A percentile compares a stretch with the other conserved stretches of the same genome.
phyloP scores from a whole-genome alignment of 2,113 vertebrate species.

The Rynchops niger region DNA sequence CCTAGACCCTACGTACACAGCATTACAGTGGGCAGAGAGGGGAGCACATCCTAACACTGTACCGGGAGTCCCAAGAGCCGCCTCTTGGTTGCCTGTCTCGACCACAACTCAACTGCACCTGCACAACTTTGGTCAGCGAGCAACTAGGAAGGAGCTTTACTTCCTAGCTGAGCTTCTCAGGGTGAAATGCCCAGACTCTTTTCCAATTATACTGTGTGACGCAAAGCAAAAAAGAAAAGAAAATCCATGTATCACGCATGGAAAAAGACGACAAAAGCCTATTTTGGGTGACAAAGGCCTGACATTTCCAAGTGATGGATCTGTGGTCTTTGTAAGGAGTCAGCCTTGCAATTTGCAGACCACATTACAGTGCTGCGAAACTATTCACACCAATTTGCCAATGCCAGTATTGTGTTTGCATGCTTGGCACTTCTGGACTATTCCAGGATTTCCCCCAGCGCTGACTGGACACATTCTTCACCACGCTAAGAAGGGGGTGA shows the following conservation, averaged over 20 bases:
- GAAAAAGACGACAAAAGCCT: conserved; percentile 37
- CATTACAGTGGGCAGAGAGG: neutral
- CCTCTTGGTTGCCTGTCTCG: neutral
- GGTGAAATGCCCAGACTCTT: neutral
- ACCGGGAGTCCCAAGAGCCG: neutral
- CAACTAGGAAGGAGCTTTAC: neutral
- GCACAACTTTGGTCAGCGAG: neutral
- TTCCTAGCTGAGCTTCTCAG: neutral
- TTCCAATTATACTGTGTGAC: neutral
- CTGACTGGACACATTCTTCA: conserved; percentile 47
- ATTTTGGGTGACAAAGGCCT: conserved; percentile 30
- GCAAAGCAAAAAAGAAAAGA: neutral
- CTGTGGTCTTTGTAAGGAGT: conserved; percentile 34
- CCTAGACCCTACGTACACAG: neutral
- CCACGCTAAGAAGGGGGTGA: neutral
- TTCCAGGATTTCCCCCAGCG: conserved; percentile 2
- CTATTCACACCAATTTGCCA: neutral
- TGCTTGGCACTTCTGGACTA: conserved; percentile 10
- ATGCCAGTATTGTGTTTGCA: neutral
- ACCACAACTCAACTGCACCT: neutral
- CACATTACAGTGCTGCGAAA: neutral
- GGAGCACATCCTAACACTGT: neutral
- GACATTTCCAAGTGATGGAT: conserved; percentile 50
- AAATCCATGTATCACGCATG: neutral
- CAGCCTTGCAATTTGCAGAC: conserved; percentile 38